Base-by-base conservation (phyloP, 2,888 invertebrate genomes). In the Disparrhopalites patrizii region DNA sequence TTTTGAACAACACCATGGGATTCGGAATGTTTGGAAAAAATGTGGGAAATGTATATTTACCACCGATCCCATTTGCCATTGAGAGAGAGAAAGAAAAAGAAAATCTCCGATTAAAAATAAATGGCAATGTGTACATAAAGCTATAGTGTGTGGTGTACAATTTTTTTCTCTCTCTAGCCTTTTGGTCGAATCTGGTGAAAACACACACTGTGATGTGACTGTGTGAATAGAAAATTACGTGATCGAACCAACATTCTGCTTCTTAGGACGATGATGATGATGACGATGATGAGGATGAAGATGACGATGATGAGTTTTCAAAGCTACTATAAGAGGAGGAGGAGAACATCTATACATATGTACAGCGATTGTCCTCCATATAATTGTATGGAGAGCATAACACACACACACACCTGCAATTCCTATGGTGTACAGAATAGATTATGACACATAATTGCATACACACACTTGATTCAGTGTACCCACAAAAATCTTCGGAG, bases 171-270 rank as follows among this genome's bases (percentile, higher is more conserved):
- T 30, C 7, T 18, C 30, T 13, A 31, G 20, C 25, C 23, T 20
- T 36, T 27, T 61, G 25, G 61, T 61, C 51, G 61, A 52, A 52
- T 61, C 52, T 51, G 30, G 47, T 40, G 27, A 61, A 61, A 61
- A 61, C 51, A 61, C 61, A 61, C 61, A 51, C 52, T 51, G n/a
- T n/a, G 51, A 61, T 61, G 61, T 61, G 61, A 61, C 61, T 61
- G 33, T 61, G 51, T 61, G 61, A 61, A 61, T 61, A 61, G 33
- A 36, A 36, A 61, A 61, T 61, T 61, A 61, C 61, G 61, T 61
- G 61, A 61, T 61, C 61, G 51, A 51, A 61, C 50, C 50, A 61
- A 51, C 50, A 61, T 61, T 61, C 50, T 52, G 20, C 51, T 51
- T 33, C 51, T 61, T 61, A 61, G 27, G 38, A 18, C 18, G n/a